A percentile compares a stretch with the other conserved stretches of the same genome.
These are phyloP conservation scores for Antheraea mylitta DNA, from an alignment of 1,140 invertebrate genomes.

Conservation along the genomic window DNA sequence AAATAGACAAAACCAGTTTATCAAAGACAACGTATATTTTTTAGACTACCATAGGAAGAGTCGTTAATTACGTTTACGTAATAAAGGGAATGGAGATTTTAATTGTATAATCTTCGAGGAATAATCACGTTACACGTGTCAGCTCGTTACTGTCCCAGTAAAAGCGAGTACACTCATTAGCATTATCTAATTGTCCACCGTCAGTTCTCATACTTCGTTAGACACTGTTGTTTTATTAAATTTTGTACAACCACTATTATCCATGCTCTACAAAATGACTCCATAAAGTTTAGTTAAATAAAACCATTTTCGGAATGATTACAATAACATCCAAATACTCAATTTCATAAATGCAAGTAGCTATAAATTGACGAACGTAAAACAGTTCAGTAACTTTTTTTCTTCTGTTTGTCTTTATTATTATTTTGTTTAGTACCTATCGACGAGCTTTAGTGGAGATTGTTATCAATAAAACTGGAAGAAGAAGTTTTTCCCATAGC, in stretches of 20 bases:
- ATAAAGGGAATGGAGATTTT: background rate
- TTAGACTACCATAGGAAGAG: background rate
- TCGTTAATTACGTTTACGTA: background rate
- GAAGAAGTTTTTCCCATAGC: too few relatives aligned
- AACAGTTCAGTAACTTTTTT: too few relatives aligned
- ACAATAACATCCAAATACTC: too few relatives aligned
- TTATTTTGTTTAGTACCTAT: too few relatives aligned
- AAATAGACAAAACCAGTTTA: too few relatives aligned
- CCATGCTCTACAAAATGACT: background rate
- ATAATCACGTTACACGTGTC: conserved; percentile 14
- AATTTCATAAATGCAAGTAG: too few relatives aligned
- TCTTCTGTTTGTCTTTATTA: too few relatives aligned
- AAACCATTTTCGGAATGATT: too few relatives aligned
- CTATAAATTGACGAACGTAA: too few relatives aligned
- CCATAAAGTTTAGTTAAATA: background rate
- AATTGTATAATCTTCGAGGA: background rate
- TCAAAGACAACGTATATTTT: background rate
- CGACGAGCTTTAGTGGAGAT: too few relatives aligned
- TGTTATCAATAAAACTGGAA: too few relatives aligned
- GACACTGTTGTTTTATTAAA: conserved; percentile 4
- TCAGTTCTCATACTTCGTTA: conserved; percentile 12
- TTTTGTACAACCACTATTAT: conserved; percentile 1
- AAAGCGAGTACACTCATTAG: conserved; percentile 20
- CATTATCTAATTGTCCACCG: conserved; percentile 27
- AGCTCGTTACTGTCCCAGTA: conserved; percentile 16